Percentiles rank a stretch among this genome's conserved stretches.
Evolutionary conservation across 2,888 invertebrate species (phyloP).

Genomic region (Ophion ellenae): DNA sequence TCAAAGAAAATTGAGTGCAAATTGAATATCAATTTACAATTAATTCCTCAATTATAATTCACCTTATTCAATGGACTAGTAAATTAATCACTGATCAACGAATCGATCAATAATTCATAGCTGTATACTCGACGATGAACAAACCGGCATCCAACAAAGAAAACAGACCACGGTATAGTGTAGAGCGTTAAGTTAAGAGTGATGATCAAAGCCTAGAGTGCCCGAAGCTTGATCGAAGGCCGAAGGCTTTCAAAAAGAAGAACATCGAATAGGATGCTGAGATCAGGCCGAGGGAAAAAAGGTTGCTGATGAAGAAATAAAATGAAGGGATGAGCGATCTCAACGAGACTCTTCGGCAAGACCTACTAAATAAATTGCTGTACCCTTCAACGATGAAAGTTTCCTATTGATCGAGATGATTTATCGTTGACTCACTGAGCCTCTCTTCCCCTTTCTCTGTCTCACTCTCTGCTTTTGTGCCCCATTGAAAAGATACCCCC

Average conservation of each 20-base stretch:
- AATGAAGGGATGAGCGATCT: slow-evolving; percentile 16
- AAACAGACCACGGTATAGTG: slow-evolving; percentile 10
- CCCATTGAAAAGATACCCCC: slow-evolving; percentile 30
- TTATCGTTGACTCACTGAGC: slow-evolving; percentile 41
- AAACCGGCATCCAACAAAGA: slow-evolving; percentile 65
- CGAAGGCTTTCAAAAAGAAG: slow-evolving; percentile 22
- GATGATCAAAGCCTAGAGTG: slow-evolving; percentile 26
- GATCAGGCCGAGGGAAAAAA: neutral
- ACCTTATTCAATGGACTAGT: no score
- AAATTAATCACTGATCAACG: no score
- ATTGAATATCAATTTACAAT: no score
- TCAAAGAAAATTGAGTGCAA: no score
- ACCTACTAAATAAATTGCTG: slow-evolving; percentile 62
- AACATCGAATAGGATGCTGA: slow-evolving; percentile 1
- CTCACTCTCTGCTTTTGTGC: slow-evolving; percentile 9
- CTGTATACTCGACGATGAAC: slow-evolving; percentile 26
- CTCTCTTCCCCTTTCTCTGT: slow-evolving; percentile 16
- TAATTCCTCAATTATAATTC: no score
- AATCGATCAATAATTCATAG: no score
- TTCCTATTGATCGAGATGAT: slow-evolving; percentile 58
- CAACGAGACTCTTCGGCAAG: slow-evolving; percentile 37
- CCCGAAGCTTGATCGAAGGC: slow-evolving; percentile 25
- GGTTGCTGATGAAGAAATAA: slow-evolving; percentile 46
- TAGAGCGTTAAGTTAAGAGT: slow-evolving; percentile 22
- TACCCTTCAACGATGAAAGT: slow-evolving; percentile 48